Percentiles rank a stretch among this genome's conserved stretches.
Conservation (phyloP, 2,888 invertebrate genomes). For the Apamea anceps region DNA sequence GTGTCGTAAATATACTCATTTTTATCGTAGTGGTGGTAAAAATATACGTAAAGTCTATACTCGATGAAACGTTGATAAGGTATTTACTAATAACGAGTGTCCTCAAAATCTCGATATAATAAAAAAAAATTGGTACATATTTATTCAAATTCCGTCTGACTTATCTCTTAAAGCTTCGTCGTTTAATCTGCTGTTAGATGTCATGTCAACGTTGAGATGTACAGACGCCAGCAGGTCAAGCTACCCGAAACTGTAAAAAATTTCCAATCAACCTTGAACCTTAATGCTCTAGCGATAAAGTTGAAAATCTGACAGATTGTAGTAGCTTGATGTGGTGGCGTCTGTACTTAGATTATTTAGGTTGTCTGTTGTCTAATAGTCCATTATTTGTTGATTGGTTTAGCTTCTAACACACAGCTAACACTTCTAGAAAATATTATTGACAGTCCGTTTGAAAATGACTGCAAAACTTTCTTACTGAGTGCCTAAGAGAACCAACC, state of each 20-base stretch:
- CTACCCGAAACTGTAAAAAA: no score
- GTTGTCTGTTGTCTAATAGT: not conserved
- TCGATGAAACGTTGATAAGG: constrained; percentile 49
- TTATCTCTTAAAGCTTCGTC: not conserved
- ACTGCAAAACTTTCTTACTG: not conserved
- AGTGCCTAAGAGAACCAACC: not conserved
- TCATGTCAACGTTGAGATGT: no score
- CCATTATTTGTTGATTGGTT: not conserved
- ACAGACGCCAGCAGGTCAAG: no score
- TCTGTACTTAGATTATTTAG: not conserved
- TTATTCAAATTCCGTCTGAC: not conserved
- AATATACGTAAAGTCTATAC: constrained; percentile 37
- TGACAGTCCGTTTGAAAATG: not conserved
- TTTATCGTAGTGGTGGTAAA: constrained; percentile 45
- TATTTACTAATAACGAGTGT: constrained; percentile 11
- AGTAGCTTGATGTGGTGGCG: no score
- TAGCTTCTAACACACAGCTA: not conserved
- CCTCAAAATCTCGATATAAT: not conserved
- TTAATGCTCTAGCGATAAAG: no score
- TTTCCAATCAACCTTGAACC: no score
- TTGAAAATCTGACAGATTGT: no score
- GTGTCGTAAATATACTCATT: constrained; percentile 45
- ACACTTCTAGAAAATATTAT: not conserved
- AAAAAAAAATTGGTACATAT: not conserved
- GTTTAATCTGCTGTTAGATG: not conserved